phyloP scores from a whole-genome alignment of 2,888 invertebrate genomes.

The Drosophila colorata region DNA sequence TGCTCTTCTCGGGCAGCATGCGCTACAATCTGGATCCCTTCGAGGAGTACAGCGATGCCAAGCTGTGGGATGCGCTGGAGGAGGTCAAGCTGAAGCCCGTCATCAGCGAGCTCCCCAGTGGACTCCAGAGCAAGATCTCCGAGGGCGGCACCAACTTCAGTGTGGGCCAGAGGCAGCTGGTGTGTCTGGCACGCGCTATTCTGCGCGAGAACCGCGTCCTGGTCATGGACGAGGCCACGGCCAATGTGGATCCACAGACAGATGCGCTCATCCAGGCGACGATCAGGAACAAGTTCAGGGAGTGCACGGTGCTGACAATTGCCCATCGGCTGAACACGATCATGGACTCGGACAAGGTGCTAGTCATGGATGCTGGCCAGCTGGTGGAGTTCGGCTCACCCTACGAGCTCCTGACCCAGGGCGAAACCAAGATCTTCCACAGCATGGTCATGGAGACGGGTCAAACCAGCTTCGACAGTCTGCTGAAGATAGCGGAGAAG shows the following conservation, averaged over 20 bases:
- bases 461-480: constrained; percentile 88
- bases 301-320: constrained; percentile 95
- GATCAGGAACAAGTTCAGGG: constrained; percentile 90
- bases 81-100: constrained; percentile 89
- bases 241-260: constrained; percentile 96
- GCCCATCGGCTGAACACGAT: constrained; percentile 97
- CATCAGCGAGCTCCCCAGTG: constrained; percentile 88
- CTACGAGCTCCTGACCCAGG: constrained; percentile 86
- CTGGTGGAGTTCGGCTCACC: constrained; percentile 90
- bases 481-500: constrained; percentile 88
- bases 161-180: constrained; percentile 95
- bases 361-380: constrained; percentile 90
- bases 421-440: constrained; percentile 86
- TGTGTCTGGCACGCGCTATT: constrained; percentile 95
- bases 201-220: constrained; percentile 93
- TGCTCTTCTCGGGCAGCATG: constrained; percentile 94
- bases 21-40: constrained; percentile 96
- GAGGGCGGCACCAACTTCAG: constrained; percentile 94
- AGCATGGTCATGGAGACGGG: constrained; percentile 89
- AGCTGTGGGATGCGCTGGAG: constrained; percentile 94
- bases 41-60: constrained; percentile 91
- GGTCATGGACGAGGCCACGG: constrained; percentile 96
- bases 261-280: constrained; percentile 93
- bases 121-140: constrained; percentile 89
- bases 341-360: constrained; percentile 87